These are phyloP conservation scores for Chrysomela aeneicollis DNA, from an alignment of 2,888 invertebrate species.

Conservation along the genomic window DNA sequence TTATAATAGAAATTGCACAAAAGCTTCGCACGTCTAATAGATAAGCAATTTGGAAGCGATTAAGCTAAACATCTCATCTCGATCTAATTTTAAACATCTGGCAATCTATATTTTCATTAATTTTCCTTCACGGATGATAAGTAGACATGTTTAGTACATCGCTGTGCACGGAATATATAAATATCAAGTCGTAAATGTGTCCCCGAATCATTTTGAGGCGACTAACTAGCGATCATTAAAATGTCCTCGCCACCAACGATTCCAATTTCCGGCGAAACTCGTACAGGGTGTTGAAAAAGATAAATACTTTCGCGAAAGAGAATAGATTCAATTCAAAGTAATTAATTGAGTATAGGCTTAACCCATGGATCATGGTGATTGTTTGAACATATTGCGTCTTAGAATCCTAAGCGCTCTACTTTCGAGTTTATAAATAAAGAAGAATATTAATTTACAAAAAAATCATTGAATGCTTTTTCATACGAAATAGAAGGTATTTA, in stretches of 20 bases:
- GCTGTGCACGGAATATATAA: slow-evolving; percentile 50
- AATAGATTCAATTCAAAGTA: too few relatives aligned
- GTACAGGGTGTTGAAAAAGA: slow-evolving; percentile 27
- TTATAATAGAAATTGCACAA: slow-evolving; percentile 4
- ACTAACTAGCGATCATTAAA: slow-evolving; percentile 59
- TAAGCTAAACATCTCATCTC: slow-evolving; percentile 36
- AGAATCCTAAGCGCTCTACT: too few relatives aligned
- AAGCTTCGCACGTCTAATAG: slow-evolving; percentile 29
- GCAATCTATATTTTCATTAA: slow-evolving; percentile 44
- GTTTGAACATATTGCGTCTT: too few relatives aligned
- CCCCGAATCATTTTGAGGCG: slow-evolving; percentile 55
- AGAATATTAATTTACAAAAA: too few relatives aligned
- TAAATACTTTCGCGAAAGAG: neutral
- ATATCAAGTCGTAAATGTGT: slow-evolving; percentile 58
- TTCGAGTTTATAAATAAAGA: too few relatives aligned
- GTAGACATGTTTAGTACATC: slow-evolving; percentile 54
- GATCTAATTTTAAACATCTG: slow-evolving; percentile 48
- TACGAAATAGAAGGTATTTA: too few relatives aligned
- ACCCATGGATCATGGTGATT: too few relatives aligned
- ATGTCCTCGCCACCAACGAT: slow-evolving; percentile 55
- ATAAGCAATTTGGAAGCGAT: slow-evolving; percentile 39
- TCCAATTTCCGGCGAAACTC: slow-evolving; percentile 53
- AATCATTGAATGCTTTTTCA: too few relatives aligned
- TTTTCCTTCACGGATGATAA: slow-evolving; percentile 51
- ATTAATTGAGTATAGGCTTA: too few relatives aligned